phyloP scores from a whole-genome alignment of 2,797 vertebrate genomes.

The Falco concolor region DNA sequence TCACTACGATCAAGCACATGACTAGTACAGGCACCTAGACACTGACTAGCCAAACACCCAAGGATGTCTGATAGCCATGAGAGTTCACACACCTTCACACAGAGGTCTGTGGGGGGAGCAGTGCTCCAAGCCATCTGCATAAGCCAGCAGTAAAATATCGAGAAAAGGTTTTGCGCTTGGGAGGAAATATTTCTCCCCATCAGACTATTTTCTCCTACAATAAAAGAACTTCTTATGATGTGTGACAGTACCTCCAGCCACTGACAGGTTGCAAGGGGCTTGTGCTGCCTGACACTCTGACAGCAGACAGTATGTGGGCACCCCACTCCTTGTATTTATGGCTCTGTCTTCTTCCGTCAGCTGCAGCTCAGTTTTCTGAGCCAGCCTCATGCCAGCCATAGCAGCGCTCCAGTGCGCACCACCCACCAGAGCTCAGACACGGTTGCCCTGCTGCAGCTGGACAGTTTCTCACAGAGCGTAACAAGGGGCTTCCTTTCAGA shows the following conservation, averaged over 20 bases:
- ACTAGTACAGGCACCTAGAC: not conserved
- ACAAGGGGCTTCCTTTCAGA: not conserved
- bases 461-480: rapidly evolving
- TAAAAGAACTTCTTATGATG: not conserved
- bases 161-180: not conserved
- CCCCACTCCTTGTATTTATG: not conserved
- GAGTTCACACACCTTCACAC: not conserved
- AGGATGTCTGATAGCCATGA: not conserved
- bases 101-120: not conserved
- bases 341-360: not conserved
- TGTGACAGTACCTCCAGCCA: not conserved
- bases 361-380: not conserved
- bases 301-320: not conserved
- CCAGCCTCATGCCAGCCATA: rapidly evolving
- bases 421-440: not conserved
- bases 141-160: not conserved
- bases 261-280: not conserved
- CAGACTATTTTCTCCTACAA: not conserved
- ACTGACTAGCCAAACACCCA: not conserved
- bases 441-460: not conserved
- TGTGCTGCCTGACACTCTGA: rapidly evolving
- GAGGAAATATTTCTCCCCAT: not conserved
- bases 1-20: rapidly evolving
- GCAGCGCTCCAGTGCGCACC: not conserved
- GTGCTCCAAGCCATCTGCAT: not conserved